Conservation (phyloP, 2,113 vertebrate genomes). For the Sapajus apella region DNA sequence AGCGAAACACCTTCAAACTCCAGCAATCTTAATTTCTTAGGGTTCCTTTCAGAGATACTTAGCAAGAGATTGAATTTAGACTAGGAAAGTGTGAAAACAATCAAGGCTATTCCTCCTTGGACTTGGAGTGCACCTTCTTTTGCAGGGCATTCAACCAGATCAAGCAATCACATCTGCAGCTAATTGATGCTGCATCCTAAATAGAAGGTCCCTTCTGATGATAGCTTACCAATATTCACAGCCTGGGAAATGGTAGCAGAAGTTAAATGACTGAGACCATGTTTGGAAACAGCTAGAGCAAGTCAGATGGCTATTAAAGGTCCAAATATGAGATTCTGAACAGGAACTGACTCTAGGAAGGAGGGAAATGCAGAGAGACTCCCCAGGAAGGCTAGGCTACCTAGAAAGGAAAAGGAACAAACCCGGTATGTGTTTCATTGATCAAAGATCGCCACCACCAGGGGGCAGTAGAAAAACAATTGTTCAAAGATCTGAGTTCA, state of each 20-base stretch:
- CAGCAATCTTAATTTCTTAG: neutral
- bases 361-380: neutral
- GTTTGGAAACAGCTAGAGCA: neutral
- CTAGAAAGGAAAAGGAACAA: neutral
- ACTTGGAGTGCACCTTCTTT: neutral
- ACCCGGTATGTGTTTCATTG: neutral
- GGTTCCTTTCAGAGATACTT: neutral
- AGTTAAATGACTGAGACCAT: neutral
- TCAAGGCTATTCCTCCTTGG: neutral
- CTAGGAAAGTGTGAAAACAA: neutral
- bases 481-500: neutral
- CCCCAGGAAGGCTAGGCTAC: neutral
- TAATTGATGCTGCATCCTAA: neutral
- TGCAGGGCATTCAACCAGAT: neutral
- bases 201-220: too few relatives aligned
- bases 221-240: neutral
- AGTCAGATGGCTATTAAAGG: neutral
- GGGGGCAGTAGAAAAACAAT: neutral
- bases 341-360: neutral
- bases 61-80: neutral
- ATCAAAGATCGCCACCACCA: neutral
- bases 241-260: accelerated
- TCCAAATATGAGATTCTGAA: neutral
- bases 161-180: neutral
- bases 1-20: neutral